These are phyloP conservation scores for Echiichthys vipera DNA, from an alignment of 2,797 vertebrate genomes.

Conservation along the genomic window DNA sequence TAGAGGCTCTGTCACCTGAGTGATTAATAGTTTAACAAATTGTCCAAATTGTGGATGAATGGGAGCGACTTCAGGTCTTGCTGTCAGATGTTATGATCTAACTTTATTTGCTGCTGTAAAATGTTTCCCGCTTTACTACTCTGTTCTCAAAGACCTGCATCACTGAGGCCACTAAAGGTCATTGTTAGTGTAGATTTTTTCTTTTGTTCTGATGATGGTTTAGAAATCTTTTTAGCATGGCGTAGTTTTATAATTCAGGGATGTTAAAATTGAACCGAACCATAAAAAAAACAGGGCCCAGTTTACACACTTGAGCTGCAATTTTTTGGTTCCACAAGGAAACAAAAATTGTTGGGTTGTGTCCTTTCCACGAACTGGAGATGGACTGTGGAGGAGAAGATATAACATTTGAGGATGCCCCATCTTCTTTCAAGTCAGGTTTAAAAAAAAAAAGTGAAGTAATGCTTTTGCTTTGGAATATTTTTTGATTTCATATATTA, in stretches of 20 bases:
- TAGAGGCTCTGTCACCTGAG: constrained; percentile 69
- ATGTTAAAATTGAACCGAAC: too few species aligned
- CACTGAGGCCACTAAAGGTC: constrained; percentile 47
- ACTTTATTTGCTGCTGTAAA: constrained; percentile 84
- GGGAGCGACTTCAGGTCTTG: constrained; percentile 70
- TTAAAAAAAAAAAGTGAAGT: too few species aligned
- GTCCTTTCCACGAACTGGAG: too few species aligned
- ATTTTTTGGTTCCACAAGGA: too few species aligned
- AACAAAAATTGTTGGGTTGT: too few species aligned
- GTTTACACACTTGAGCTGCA: too few species aligned
- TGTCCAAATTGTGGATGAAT: constrained; percentile 86
- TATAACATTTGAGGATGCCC: too few species aligned
- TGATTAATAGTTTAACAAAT: constrained; percentile 84
- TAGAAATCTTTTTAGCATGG: constrained; percentile 4
- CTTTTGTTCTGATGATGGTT: constrained; percentile 44
- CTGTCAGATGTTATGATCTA: constrained; percentile 80
- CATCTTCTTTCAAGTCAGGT: too few species aligned
- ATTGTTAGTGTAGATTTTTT: constrained; percentile 40
- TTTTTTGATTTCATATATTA: too few species aligned
- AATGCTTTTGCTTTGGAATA: too few species aligned
- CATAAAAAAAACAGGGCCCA: too few species aligned
- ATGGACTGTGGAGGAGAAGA: too few species aligned
- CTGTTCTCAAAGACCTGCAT: constrained; percentile 65
- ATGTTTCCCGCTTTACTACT: constrained; percentile 76
- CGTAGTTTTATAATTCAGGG: neutral